Conservation (phyloP, 2,888 invertebrate species). For the Bellardia bayeri region DNA sequence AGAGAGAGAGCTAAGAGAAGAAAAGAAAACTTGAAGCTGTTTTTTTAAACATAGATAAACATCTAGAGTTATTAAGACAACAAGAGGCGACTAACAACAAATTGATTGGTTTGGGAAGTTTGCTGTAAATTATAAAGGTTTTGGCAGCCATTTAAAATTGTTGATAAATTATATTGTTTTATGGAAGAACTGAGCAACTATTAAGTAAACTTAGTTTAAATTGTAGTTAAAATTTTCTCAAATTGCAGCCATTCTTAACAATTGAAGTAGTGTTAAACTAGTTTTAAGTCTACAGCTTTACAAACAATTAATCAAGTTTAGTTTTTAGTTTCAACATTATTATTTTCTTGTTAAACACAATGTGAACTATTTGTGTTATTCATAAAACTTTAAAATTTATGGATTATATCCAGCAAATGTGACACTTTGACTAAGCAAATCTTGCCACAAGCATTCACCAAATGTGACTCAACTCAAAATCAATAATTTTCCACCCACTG, state of each 20-base stretch:
- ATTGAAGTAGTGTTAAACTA: too few relatives aligned
- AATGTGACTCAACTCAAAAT: not conserved
- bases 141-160: not conserved
- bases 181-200: not conserved
- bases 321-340: not conserved
- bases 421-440: conserved; percentile 1
- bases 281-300: too few relatives aligned
- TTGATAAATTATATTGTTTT: too few relatives aligned
- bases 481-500: conserved; percentile 16
- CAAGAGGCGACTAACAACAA: not conserved
- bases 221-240: not conserved
- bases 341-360: not conserved
- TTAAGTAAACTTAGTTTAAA: not conserved
- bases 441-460: not conserved
- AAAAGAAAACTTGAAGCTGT: not conserved
- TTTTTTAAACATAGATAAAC: conserved; percentile 4
- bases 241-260: too few relatives aligned
- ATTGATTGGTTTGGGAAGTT: conserved; percentile 8
- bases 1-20: not conserved
- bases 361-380: not conserved
- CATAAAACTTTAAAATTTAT: conserved; percentile 8
- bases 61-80: not conserved
- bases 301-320: not conserved
- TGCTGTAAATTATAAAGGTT: not conserved
- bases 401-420: not conserved